These are phyloP conservation scores for Thelaira solivaga DNA, from an alignment of 2,888 invertebrate species.

Conservation along the genomic window DNA sequence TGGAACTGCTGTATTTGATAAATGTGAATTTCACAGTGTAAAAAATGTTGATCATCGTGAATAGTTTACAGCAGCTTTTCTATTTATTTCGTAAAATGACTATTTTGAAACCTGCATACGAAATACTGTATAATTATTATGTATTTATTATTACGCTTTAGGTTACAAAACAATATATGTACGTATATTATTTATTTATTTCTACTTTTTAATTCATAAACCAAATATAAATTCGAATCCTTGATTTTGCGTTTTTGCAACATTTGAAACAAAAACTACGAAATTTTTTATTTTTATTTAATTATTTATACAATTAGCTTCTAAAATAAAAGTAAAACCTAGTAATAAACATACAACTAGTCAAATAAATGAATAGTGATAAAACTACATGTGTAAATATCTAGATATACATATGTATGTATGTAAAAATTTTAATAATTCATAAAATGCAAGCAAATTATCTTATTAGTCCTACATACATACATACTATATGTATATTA, in stretches of 20 bases:
- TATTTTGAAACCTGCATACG: slow-evolving; percentile 26
- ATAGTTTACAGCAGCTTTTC: too few species aligned
- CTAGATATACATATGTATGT: slow-evolving; percentile 42
- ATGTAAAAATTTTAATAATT: slow-evolving; percentile 55
- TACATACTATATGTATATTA: too few species aligned
- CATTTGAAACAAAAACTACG: background rate
- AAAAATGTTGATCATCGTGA: too few species aligned
- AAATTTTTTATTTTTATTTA: slow-evolving; percentile 29
- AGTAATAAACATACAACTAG: slow-evolving; percentile 53
- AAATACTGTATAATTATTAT: slow-evolving; percentile 33
- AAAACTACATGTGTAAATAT: slow-evolving; percentile 34
- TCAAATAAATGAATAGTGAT: slow-evolving; percentile 54
- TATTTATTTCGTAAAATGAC: too few species aligned
- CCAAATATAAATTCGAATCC: slow-evolving; percentile 22
- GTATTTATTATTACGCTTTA: slow-evolving; percentile 40
- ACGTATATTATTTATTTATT: slow-evolving; percentile 31
- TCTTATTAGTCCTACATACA: too few species aligned
- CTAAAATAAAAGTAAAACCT: slow-evolving; percentile 40
- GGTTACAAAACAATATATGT: slow-evolving; percentile 37
- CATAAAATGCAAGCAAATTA: slow-evolving; percentile 61
- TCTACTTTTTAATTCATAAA: slow-evolving; percentile 25
- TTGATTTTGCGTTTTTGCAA: slow-evolving; percentile 41
- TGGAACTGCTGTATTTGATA: too few species aligned
- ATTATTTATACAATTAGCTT: slow-evolving; percentile 57
- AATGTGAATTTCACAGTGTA: too few species aligned